A percentile compares a stretch with the other conserved stretches of the same genome.
These are phyloP conservation scores for Saimiri boliviensis DNA, from an alignment of 2,113 vertebrate genomes.

Conservation along the genomic window DNA sequence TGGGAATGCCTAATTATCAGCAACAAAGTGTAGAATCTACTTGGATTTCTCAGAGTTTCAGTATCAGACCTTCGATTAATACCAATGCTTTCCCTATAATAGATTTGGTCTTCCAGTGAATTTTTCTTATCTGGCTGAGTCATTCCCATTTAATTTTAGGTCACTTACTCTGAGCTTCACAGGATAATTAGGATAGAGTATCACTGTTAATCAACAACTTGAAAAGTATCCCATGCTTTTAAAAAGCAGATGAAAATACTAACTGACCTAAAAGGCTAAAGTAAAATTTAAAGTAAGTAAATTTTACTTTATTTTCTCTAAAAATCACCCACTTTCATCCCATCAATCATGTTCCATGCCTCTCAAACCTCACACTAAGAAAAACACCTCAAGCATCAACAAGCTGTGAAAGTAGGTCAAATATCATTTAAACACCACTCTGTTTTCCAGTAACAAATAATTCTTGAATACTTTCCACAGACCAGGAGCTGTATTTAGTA, in stretches of 20 bases:
- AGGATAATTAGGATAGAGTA: constrained; percentile 25
- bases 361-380: not conserved
- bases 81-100: not conserved
- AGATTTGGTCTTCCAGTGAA: constrained; percentile 26
- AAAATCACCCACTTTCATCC: not conserved
- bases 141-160: constrained; percentile 51
- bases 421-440: constrained; percentile 12
- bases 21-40: constrained; percentile 18
- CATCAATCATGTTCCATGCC: not conserved
- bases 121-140: constrained; percentile 43
- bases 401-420: not conserved
- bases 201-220: constrained; percentile 36
- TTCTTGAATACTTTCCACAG: not conserved
- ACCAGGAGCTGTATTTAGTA: not conserved
- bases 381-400: not conserved
- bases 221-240: constrained; percentile 14
- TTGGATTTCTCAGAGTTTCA: constrained; percentile 24
- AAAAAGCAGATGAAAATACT: constrained; percentile 32
- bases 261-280: not conserved
- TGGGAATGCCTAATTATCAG: constrained; percentile 15
- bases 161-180: not conserved
- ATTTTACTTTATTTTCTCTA: not conserved
- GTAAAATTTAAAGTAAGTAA: too few species aligned
- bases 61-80: constrained; percentile 44
- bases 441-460: constrained; percentile 30